These are phyloP conservation scores for Rhagologus leucostigma DNA, from an alignment of 2,113 vertebrate species.

Conservation along the genomic window DNA sequence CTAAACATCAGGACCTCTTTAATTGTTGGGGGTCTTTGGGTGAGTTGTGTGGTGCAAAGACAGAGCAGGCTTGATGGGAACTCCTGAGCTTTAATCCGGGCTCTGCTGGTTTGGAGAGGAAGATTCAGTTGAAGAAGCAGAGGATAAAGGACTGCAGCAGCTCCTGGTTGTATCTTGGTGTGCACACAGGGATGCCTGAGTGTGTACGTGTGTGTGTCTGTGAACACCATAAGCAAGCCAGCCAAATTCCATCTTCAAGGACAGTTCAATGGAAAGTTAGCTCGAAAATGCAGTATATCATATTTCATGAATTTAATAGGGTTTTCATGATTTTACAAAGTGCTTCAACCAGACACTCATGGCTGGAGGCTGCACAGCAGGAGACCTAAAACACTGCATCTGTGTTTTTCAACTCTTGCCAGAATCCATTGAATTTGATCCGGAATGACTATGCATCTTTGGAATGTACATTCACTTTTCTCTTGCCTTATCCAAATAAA, in stretches of 20 bases:
- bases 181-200: background rate
- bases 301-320: slow-evolving; percentile 87
- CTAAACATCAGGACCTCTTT: background rate
- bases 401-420: slow-evolving; percentile 89
- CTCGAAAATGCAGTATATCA: slow-evolving; percentile 74
- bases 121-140: background rate
- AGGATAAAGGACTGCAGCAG: background rate
- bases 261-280: slow-evolving; percentile 81
- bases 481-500: slow-evolving; percentile 81
- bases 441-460: slow-evolving; percentile 94
- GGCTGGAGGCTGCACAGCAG: slow-evolving; percentile 83
- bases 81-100: background rate
- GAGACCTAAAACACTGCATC: slow-evolving; percentile 81
- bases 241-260: slow-evolving; percentile 75
- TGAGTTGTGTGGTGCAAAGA: background rate
- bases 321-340: slow-evolving; percentile 88
- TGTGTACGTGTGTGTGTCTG: background rate
- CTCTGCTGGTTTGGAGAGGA: background rate
- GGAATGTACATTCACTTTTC: slow-evolving; percentile 96
- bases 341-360: slow-evolving; percentile 81
- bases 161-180: background rate
- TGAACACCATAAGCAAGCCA: slow-evolving; percentile 14
- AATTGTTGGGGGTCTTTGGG: background rate
- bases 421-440: slow-evolving; percentile 97
- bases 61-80: background rate